Base-by-base conservation (phyloP, 1,140 invertebrate species). In the Panulirus ornatus region DNA sequence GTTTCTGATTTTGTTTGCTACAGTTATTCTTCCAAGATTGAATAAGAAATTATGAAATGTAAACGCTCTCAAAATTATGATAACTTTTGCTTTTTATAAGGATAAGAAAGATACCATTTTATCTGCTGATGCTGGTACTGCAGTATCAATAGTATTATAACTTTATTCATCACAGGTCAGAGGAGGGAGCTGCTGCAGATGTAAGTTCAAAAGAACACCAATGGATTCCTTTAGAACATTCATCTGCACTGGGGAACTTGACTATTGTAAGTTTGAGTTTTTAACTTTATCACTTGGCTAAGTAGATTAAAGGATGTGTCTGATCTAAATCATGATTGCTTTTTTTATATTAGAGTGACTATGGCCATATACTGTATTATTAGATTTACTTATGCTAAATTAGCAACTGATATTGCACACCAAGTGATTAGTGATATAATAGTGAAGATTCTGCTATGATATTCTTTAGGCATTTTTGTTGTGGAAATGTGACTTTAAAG, bases 141-240 rank as follows among this genome's bases (percentile, higher is more conserved):
- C 11, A 6, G 8, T 22, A 30, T 66, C 5, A 66, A 30, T 83
- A 2, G 5, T 11, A 66, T 11, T 66, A n/a, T 66, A n/a, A 40
- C n/a, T n/a, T 63, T 63, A 27, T n/a, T 42, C 34, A 51, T 40
- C 5, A 30, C 66, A 84, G 83, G 30, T 70, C 70, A 71, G 83
- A 84, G 3, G 83, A 84, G 30, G 79, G 79, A 66, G 42, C 44
- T 44, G 40, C 66, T 73, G 83, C 16, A 34, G 83, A 73, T n/a
- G 22, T 34, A 27, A 36, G 19, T 44, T 19, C 40, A 30, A 44
- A 47, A 73, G 66, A 71, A 1, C 63, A 51, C 40, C 83, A 42
- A 63, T 44, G 70, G 66, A 47, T 30, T 8, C 44, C 63, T 0
- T 34, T 47, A 73, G 83, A 73, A 22, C 83, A 84, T 34, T 42